Base-by-base conservation (phyloP, 2,113 vertebrate genomes). In the Candoia aspera region DNA sequence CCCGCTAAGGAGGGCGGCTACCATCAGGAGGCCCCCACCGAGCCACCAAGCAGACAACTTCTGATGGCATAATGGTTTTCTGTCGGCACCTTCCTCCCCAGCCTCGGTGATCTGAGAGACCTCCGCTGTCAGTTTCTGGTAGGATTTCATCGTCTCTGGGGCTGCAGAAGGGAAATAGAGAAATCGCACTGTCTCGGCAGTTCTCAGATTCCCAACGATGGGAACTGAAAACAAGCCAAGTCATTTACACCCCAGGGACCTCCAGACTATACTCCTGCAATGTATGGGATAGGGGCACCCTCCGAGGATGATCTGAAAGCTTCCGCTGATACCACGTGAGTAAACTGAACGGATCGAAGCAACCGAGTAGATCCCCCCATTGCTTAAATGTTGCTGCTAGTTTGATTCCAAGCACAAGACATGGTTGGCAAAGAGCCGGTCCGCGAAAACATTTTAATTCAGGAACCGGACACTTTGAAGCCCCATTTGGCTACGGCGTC, bases 31-130 rank as follows among this genome's bases (percentile, higher is more conserved):
- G 29, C 94, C 96, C 0, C 91, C 95, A 62, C 95, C 94, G 84
- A 96, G 93, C 94, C 95, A 96, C 59, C 93, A 96, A 0, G 94
- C 92, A 13, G 95, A 94, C 90, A 96, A 62, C 93, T 91, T 96
- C 88, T 94, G 93, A 0, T 0, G 91, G 91, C 87, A 0, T 0
- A 91, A 0, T 0, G 94, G 88, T 0, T 0, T 0, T 0, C 91
- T 1, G 0, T 93, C 90, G 2, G 6, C 2, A 0, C 79, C 91
- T 4, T 96, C 96, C 58, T 97, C 96, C 13, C 95, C 92, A 13
- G 60, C 12, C 0, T 53, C 37, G 0, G 33, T 17, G 0, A 57
- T 86, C 90, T 91, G 95, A 0, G 93, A 4, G 62, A 33, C 54
- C 0, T 33, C 8, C 0, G 93, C 13, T 0, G 23, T 95, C 92